phyloP scores from a whole-genome alignment of 1,140 invertebrate species.

The Nephila pilipes region DNA sequence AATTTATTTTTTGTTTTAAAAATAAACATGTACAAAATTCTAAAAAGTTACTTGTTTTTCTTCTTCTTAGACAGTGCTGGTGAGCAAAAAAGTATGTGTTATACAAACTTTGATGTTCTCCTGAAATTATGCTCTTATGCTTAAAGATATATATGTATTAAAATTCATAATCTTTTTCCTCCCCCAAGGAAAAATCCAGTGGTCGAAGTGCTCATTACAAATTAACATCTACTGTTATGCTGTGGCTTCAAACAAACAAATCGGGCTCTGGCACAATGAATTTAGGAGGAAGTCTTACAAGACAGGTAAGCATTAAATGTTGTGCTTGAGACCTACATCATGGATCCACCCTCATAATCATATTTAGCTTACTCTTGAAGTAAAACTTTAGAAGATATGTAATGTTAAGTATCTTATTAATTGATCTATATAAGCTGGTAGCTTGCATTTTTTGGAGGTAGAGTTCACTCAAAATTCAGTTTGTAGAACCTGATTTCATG shows the following conservation, averaged over 20 bases:
- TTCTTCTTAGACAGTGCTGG: neutral
- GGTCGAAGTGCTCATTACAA: constrained; percentile 98
- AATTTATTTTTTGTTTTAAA: too few species aligned
- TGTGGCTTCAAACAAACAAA: constrained; percentile 99
- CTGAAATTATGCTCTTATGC: too few species aligned
- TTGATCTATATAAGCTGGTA: neutral
- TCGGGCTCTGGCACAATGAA: constrained; percentile 98
- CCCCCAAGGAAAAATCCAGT: constrained; percentile 90
- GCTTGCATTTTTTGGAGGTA: too few species aligned
- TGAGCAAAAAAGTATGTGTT: neutral
- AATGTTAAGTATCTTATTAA: neutral
- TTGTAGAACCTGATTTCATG: too few species aligned
- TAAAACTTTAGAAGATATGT: neutral
- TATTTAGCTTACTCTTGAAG: too few species aligned
- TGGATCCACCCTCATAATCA: too few species aligned
- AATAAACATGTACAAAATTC: too few species aligned
- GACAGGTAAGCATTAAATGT: constrained; percentile 87
- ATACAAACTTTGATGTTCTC: too few species aligned
- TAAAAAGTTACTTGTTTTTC: neutral
- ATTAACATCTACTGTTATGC: constrained; percentile 98
- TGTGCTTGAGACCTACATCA: too few species aligned
- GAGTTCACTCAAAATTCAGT: too few species aligned
- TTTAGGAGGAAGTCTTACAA: constrained; percentile 97
- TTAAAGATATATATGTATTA: constrained; percentile 19
- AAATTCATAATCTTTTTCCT: constrained; percentile 41